phyloP scores from a whole-genome alignment of 2,888 invertebrate genomes.

The Aproaerema taeniolella region DNA sequence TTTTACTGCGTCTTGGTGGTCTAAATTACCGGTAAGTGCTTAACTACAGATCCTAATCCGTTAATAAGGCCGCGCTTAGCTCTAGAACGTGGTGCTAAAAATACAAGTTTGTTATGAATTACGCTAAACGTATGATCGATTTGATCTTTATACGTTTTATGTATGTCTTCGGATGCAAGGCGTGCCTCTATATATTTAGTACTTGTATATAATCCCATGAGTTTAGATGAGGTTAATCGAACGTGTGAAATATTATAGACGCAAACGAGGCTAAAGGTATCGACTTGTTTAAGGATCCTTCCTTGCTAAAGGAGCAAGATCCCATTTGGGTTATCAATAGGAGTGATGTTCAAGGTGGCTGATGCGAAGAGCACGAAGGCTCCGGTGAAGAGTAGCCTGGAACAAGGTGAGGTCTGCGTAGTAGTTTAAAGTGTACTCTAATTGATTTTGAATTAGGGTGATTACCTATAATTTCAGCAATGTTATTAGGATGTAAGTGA shows the following conservation, averaged over 20 bases:
- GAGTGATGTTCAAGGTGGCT: slow-evolving; percentile 1
- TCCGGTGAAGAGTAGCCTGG: slow-evolving; percentile 11
- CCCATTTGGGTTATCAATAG: slow-evolving; percentile 1
- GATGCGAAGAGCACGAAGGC: slow-evolving; percentile 7
- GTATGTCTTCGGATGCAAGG: neutral
- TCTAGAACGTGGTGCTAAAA: neutral
- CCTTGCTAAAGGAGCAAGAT: slow-evolving; percentile 6
- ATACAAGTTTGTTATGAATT: neutral
- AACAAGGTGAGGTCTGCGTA: slow-evolving; percentile 18
- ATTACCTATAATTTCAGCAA: slow-evolving; percentile 18
- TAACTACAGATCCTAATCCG: slow-evolving; percentile 4
- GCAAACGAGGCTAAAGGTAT: slow-evolving; percentile 6
- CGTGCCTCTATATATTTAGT: neutral
- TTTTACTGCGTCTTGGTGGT: slow-evolving; percentile 1
- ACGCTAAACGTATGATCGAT: slow-evolving; percentile 2
- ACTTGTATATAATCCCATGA: neutral
- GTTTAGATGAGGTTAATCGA: neutral
- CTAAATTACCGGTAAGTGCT: slow-evolving; percentile 3
- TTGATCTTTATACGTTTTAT: slow-evolving; percentile 3
- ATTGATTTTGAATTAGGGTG: slow-evolving; percentile 19
- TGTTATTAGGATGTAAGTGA: slow-evolving; percentile 15
- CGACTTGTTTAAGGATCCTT: slow-evolving; percentile 1
- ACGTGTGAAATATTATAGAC: slow-evolving; percentile 1
- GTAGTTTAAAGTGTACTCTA: slow-evolving; percentile 16
- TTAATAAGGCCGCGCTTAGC: slow-evolving; percentile 2